Evolutionary conservation across 2,113 vertebrate species (phyloP).

Genomic region (Rhinopomastus cyanomelas): DNA sequence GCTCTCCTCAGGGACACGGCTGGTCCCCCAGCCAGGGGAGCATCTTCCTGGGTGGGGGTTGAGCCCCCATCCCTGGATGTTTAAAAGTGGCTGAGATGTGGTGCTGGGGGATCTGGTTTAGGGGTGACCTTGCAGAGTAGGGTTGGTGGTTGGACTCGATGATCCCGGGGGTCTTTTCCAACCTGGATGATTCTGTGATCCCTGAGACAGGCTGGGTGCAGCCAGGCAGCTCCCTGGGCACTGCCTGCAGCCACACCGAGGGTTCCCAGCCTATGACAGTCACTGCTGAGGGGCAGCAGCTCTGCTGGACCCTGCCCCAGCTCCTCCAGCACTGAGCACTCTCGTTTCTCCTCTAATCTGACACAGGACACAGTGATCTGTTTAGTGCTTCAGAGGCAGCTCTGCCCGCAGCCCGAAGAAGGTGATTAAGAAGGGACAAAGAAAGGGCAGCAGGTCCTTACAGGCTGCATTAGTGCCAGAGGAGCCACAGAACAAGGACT

Average conservation of each 20-base stretch:
- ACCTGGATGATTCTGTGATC: no score
- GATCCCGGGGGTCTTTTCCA: no score
- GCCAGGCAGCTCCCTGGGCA: not conserved
- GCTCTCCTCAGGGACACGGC: not conserved
- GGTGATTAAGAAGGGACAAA: not conserved
- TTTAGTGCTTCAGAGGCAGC: fast-evolving
- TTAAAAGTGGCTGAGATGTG: no score
- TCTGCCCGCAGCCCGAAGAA: not conserved
- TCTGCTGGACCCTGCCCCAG: fast-evolving
- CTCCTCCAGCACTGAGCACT: fast-evolving
- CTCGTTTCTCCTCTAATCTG: fast-evolving
- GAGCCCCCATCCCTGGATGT: no score
- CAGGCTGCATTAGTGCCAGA: not conserved
- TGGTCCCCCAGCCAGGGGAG: not conserved
- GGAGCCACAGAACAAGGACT: fast-evolving
- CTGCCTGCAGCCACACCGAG: no score
- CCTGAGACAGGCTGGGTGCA: not conserved
- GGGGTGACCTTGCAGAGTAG: no score
- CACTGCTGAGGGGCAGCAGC: not conserved
- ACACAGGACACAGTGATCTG: not conserved
- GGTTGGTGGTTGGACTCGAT: no score
- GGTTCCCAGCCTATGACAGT: fast-evolving
- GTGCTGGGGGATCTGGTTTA: no score
- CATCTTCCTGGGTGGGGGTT: no score
- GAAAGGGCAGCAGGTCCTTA: not conserved